A percentile compares a stretch with the other conserved stretches of the same genome.
Conservation (phyloP, 2,797 vertebrate species). For the Numenius phaeopus region DNA sequence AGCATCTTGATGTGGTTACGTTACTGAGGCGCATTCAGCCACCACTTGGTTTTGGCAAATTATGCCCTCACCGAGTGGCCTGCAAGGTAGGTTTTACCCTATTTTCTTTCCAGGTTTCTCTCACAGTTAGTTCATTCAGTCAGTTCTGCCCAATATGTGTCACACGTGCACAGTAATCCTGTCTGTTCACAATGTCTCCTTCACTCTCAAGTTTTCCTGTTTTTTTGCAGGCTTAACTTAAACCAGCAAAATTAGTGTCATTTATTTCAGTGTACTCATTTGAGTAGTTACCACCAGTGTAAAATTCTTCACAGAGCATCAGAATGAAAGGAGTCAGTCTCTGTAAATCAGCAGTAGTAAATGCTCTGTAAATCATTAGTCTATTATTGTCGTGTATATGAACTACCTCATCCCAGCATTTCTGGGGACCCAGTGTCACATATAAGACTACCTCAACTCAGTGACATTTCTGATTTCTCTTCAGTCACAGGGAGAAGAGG, state of each 20-base stretch:
- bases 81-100: slow-evolving; percentile 89
- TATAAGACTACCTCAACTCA: background rate
- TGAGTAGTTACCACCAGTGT: background rate
- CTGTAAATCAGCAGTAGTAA: background rate
- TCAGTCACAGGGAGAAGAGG: background rate
- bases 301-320: background rate
- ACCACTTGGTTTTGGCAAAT: slow-evolving; percentile 95
- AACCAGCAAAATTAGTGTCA: background rate
- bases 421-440: background rate
- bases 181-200: background rate
- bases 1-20: slow-evolving; percentile 97
- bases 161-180: background rate
- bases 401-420: background rate
- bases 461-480: background rate
- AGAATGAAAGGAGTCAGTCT: background rate
- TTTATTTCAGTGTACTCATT: background rate
- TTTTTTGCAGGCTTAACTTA: background rate
- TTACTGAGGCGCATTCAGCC: slow-evolving; percentile 96
- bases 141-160: background rate
- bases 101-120: background rate
- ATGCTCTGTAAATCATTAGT: background rate
- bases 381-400: accelerated
- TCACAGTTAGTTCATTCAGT: background rate
- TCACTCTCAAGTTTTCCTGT: background rate
- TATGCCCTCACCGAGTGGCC: slow-evolving; percentile 97